Evolutionary conservation across 2,113 vertebrate genomes (phyloP).

Genomic region (Piprites chloris): DNA sequence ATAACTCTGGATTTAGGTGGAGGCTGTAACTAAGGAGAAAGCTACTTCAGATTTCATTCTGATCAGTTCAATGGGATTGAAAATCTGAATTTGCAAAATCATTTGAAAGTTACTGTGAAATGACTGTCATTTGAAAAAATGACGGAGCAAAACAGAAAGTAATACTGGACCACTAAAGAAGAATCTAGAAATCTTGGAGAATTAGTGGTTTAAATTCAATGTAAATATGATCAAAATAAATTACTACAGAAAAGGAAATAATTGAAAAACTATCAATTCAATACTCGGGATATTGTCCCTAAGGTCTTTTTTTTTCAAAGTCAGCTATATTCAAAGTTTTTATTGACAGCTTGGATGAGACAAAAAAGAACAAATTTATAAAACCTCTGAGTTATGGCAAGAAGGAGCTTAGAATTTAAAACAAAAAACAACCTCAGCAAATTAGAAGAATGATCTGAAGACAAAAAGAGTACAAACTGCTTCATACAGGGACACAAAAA

Average conservation of each 20-base stretch:
- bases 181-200: background rate
- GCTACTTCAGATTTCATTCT: background rate
- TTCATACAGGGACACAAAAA: background rate
- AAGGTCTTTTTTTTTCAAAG: background rate
- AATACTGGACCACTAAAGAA: background rate
- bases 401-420: background rate
- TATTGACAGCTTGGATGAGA: background rate
- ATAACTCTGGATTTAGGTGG: background rate
- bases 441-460: background rate
- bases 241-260: background rate
- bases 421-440: background rate
- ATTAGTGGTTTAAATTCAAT: background rate
- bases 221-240: background rate
- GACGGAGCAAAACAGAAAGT: background rate
- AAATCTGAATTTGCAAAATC: background rate
- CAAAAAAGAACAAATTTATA: background rate
- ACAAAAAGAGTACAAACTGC: background rate
- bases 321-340: background rate
- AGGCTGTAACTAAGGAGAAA: background rate
- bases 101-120: background rate
- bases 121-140: background rate
- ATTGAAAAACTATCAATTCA: background rate
- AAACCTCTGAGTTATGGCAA: background rate
- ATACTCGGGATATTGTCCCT: background rate
- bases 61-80: background rate